These are phyloP conservation scores for Drosophila affinis DNA, from an alignment of 2,888 invertebrate species.

Conservation along the genomic window DNA sequence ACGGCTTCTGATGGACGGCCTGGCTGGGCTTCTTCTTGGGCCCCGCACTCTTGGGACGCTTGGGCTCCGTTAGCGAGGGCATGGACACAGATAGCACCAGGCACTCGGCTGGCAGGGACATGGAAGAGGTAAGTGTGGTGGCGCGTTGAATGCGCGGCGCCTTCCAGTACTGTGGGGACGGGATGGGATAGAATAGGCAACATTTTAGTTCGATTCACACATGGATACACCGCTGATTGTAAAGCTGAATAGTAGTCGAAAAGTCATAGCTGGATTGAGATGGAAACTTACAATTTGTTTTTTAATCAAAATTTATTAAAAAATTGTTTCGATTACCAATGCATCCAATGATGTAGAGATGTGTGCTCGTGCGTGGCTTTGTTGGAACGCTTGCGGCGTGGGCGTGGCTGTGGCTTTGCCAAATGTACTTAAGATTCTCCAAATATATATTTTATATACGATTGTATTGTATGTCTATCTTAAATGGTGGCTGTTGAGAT, in stretches of 20 bases:
- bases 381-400: slow-evolving; percentile 64
- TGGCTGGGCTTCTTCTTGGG: slow-evolving; percentile 81
- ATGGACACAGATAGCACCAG: slow-evolving; percentile 84
- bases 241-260: slow-evolving; percentile 12
- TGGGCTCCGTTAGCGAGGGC: slow-evolving; percentile 83
- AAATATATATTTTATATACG: slow-evolving; percentile 12
- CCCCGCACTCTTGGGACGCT: slow-evolving; percentile 83
- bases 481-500: slow-evolving; percentile 42
- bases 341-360: slow-evolving; percentile 74
- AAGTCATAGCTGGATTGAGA: slow-evolving; percentile 45
- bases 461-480: slow-evolving; percentile 47
- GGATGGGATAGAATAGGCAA: slow-evolving; percentile 12
- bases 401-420: slow-evolving; percentile 50
- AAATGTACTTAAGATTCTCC: slow-evolving; percentile 36
- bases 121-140: slow-evolving; percentile 83
- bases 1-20: slow-evolving; percentile 82
- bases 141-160: slow-evolving; percentile 82
- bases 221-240: not conserved
- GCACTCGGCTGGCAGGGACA: slow-evolving; percentile 84
- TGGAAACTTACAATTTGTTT: slow-evolving; percentile 69
- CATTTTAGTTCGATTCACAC: slow-evolving; percentile 12
- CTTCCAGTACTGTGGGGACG: slow-evolving; percentile 80
- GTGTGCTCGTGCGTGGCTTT: slow-evolving; percentile 75
- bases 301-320: slow-evolving; percentile 49
- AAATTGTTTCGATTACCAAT: slow-evolving; percentile 68